These are phyloP conservation scores for Crossaster papposus DNA, from an alignment of 53 echinoderm and acorn worm species.

Conservation along the genomic window DNA sequence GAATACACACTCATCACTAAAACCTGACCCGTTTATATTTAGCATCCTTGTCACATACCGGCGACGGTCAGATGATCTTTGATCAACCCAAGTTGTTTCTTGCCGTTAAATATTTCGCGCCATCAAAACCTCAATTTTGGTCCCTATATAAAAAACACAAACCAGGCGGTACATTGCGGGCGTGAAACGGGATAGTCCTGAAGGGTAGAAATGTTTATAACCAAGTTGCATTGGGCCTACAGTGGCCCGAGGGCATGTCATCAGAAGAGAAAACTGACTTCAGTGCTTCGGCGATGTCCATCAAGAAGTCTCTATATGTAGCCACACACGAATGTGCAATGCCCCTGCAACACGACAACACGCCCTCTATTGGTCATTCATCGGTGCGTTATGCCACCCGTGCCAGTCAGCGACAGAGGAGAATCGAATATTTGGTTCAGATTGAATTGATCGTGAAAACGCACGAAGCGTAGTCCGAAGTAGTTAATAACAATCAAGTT, in stretches of 20 bases:
- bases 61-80: conserved; percentile 24
- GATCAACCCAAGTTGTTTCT: not conserved
- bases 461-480: too few relatives aligned
- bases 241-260: conserved; percentile 29
- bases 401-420: not conserved
- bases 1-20: too few relatives aligned
- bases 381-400: not conserved
- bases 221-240: conserved; percentile 18
- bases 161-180: conserved; percentile 18
- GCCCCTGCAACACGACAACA: not conserved
- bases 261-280: not conserved
- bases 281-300: not conserved
- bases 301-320: not conserved
- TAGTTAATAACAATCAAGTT: too few relatives aligned
- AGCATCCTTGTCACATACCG: conserved; percentile 27
- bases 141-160: conserved; percentile 31
- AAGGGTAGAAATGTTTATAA: conserved; percentile 36
- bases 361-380: conserved; percentile 20
- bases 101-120: conserved; percentile 37
- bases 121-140: conserved; percentile 19
- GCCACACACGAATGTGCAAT: not conserved
- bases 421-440: too few relatives aligned
- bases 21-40: conserved; percentile 18
- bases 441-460: too few relatives aligned
- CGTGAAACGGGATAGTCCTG: conserved; percentile 27